Percentiles rank a stretch among this genome's conserved stretches.
These are phyloP conservation scores for Sternarchorhynchus goeldii DNA, from an alignment of 2,797 vertebrate genomes.

Conservation along the genomic window DNA sequence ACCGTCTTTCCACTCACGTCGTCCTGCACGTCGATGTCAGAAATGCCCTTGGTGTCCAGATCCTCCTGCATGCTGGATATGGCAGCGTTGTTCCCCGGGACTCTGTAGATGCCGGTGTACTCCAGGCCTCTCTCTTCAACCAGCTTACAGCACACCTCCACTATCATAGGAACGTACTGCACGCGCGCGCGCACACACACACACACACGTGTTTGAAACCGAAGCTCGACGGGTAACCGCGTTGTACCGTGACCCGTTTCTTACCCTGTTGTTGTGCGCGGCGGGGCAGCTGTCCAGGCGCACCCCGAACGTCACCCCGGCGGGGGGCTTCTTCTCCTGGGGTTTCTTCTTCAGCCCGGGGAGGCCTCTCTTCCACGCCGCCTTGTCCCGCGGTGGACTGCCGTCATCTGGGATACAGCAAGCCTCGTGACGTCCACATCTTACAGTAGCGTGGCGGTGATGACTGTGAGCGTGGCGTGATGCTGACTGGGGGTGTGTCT, in stretches of 20 bases:
- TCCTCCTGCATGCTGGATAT: constrained; percentile 99
- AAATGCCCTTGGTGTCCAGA: constrained; percentile 92
- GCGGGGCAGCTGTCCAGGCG: constrained; percentile 93
- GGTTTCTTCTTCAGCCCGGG: constrained; percentile 92
- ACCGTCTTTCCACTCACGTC: constrained; percentile 82
- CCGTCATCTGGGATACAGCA: constrained; percentile 82
- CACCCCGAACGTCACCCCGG: constrained; percentile 90
- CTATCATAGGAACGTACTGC: constrained; percentile 95
- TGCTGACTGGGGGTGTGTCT: too few species aligned
- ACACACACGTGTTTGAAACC: constrained; percentile 18
- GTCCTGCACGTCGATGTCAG: constrained; percentile 92
- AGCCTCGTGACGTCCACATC: neutral
- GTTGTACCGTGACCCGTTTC: constrained; percentile 35
- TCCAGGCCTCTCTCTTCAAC: constrained; percentile 97
- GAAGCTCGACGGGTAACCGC: too few species aligned
- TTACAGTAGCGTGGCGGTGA: neutral
- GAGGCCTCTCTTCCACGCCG: constrained; percentile 89
- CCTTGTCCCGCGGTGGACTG: constrained; percentile 94
- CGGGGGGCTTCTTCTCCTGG: constrained; percentile 88
- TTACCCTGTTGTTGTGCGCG: constrained; percentile 87
- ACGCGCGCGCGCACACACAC: constrained; percentile 51
- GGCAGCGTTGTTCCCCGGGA: constrained; percentile 96
- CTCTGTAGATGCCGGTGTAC: constrained; percentile 97
- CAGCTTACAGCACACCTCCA: constrained; percentile 97
- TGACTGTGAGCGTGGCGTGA: too few species aligned